These are phyloP conservation scores for Dufourea novaeangliae DNA, from an alignment of 1,140 invertebrate species.

Conservation along the genomic window DNA sequence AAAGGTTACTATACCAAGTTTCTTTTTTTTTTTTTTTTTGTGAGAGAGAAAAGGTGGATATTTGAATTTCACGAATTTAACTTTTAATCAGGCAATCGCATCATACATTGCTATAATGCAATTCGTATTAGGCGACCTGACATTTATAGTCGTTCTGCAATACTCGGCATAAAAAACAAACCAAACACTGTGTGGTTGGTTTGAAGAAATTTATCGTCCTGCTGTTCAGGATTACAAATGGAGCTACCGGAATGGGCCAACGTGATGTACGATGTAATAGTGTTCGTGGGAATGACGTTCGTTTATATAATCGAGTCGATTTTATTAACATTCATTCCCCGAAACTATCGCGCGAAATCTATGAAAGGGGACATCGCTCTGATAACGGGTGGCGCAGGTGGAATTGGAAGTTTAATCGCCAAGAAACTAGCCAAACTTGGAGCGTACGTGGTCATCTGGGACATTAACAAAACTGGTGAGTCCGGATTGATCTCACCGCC, in stretches of 20 bases:
- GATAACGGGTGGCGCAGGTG: constrained; percentile 94
- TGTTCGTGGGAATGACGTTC: constrained; percentile 69
- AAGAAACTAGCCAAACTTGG: constrained; percentile 89
- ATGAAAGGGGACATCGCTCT: constrained; percentile 89
- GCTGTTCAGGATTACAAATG: constrained; percentile 56
- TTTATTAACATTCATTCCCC: constrained; percentile 80
- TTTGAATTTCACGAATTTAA: no score
- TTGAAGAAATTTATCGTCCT: neutral
- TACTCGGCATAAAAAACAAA: no score
- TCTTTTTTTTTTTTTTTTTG: constrained; percentile 1
- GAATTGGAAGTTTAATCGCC: constrained; percentile 93
- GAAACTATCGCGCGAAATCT: constrained; percentile 80
- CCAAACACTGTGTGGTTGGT: no score
- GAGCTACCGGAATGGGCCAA: constrained; percentile 47
- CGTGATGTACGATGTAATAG: constrained; percentile 67
- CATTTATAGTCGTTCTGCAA: no score
- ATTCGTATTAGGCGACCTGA: no score
- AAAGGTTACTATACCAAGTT: neutral
- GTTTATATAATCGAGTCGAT: constrained; percentile 75
- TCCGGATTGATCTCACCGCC: neutral
- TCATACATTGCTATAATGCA: no score
- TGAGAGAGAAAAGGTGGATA: neutral
- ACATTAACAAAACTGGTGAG: constrained; percentile 92
- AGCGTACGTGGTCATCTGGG: constrained; percentile 93
- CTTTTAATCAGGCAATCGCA: no score